phyloP scores from a whole-genome alignment of 1,140 invertebrate genomes.

The Heliconius nattereri region DNA sequence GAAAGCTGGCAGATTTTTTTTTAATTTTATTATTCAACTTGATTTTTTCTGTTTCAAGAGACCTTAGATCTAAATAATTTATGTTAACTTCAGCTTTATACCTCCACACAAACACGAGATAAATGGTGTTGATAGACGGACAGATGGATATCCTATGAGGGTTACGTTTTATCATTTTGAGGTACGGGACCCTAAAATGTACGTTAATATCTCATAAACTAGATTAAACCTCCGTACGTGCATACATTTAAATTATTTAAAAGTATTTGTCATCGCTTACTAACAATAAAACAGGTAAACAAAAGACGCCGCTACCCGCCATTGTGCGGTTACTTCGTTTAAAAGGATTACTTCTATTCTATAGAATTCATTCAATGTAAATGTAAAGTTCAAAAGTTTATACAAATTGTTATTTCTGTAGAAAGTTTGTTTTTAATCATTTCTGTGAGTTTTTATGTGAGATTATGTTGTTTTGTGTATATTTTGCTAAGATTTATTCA shows the following conservation, averaged over 20 bases:
- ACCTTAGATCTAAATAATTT: too few species aligned
- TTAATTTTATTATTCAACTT: too few species aligned
- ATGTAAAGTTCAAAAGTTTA: slow-evolving; percentile 2
- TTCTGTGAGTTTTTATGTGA: neutral
- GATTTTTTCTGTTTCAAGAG: too few species aligned
- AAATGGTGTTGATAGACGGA: too few species aligned
- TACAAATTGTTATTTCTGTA: neutral
- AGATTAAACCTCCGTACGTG: neutral
- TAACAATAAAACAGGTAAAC: slow-evolving; percentile 10
- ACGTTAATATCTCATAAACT: neutral
- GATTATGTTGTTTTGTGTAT: neutral
- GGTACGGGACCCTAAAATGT: neutral
- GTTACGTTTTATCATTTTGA: too few species aligned
- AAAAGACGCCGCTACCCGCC: slow-evolving; percentile 4
- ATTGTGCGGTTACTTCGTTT: slow-evolving; percentile 4
- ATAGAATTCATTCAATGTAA: slow-evolving; percentile 11
- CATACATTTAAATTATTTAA: slow-evolving; percentile 1
- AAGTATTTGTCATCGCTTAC: neutral
- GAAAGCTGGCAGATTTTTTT: too few species aligned
- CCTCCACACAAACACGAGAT: too few species aligned
- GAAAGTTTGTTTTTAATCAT: slow-evolving; percentile 4
- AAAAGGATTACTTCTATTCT: slow-evolving; percentile 14
- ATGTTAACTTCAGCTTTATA: too few species aligned
- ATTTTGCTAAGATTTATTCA: neutral
- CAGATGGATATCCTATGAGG: too few species aligned